Evolutionary conservation across 2,888 invertebrate species (phyloP).

Genomic region (Drosophila dives): DNA sequence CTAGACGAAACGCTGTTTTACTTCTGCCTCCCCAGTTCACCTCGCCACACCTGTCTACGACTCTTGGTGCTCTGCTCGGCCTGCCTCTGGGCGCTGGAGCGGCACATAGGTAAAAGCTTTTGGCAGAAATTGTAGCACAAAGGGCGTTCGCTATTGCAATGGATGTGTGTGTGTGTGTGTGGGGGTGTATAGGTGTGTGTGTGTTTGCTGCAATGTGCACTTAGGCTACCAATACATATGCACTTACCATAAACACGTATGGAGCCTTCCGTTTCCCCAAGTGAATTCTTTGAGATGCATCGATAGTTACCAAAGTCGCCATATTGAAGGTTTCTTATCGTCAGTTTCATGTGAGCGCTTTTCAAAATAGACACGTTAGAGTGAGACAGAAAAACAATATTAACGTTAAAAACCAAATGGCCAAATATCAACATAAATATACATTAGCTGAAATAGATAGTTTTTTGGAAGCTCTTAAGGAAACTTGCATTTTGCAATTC

Average conservation of each 20-base stretch:
- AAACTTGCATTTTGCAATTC: not conserved
- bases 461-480: not conserved
- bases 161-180: constrained; percentile 21
- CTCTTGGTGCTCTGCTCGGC: constrained; percentile 11
- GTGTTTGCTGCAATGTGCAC: constrained; percentile 73
- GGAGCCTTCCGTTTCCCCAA: constrained; percentile 96
- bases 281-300: constrained; percentile 96
- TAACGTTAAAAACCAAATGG: constrained; percentile 10
- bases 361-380: constrained; percentile 41
- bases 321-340: constrained; percentile 92
- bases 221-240: constrained; percentile 79
- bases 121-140: constrained; percentile 76
- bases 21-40: not conserved
- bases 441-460: not conserved
- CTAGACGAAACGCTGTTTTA: constrained; percentile 33
- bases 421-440: not conserved
- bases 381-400: constrained; percentile 12
- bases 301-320: constrained; percentile 96
- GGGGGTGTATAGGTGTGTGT: constrained; percentile 4
- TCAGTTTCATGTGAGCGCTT: constrained; percentile 94
- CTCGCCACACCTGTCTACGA: not conserved
- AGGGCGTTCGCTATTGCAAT: constrained; percentile 78
- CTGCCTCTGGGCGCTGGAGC: constrained; percentile 54
- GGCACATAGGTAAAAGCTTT: constrained; percentile 79
- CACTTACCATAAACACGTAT: constrained; percentile 94